Evolutionary conservation across 2,113 vertebrate species (phyloP).

Genomic region (Thryonomys swinderianus): DNA sequence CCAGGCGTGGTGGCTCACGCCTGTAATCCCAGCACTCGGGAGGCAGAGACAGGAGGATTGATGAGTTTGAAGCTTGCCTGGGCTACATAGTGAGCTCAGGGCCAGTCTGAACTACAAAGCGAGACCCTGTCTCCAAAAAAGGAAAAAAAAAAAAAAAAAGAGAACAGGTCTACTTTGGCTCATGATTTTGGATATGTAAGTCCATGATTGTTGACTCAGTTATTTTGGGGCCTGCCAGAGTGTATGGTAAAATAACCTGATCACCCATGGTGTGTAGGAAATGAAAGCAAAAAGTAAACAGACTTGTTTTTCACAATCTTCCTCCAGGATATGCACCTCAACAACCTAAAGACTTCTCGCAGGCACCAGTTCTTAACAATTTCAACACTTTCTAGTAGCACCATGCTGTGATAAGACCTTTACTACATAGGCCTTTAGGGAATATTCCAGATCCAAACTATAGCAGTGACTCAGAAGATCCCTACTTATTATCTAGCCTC

Average conservation of each 20-base stretch:
- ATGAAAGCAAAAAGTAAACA: not conserved
- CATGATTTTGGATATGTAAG: not conserved
- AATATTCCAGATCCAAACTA: not conserved
- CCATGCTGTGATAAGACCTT: not conserved
- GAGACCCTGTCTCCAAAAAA: no score
- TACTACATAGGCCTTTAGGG: not conserved
- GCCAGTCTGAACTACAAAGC: no score
- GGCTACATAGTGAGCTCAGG: no score
- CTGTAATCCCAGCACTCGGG: no score
- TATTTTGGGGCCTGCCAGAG: not conserved
- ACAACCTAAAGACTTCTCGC: not conserved
- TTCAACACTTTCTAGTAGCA: not conserved
- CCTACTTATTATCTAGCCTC: not conserved
- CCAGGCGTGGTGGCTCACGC: no score
- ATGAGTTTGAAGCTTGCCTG: no score
- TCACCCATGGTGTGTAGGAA: not conserved
- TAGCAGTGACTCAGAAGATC: not conserved
- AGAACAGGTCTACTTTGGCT: not conserved
- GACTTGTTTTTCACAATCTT: not conserved
- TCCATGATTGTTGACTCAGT: not conserved
- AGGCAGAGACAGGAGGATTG: no score
- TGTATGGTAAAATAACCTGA: not conserved
- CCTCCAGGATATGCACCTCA: not conserved
- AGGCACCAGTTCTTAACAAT: not conserved
- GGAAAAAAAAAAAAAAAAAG: no score